These are phyloP conservation scores for Caenorhabditis sp. DNA, from an alignment of 2,888 invertebrate genomes.

Conservation along the genomic window DNA sequence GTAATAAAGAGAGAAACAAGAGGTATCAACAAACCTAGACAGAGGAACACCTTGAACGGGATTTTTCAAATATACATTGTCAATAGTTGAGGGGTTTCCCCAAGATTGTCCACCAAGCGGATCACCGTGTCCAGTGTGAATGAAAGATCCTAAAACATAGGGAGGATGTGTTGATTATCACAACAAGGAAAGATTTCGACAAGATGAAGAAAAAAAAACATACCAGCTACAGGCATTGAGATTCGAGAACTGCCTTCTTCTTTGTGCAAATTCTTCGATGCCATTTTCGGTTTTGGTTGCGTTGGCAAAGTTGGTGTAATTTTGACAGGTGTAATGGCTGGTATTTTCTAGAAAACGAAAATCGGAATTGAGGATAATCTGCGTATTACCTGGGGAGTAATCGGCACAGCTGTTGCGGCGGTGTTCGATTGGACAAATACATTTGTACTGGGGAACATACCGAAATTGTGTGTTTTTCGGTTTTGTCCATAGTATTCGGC, in stretches of 20 bases:
- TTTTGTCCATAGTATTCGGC: constrained; percentile 92
- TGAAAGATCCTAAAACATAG: constrained; percentile 76
- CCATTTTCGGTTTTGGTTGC: background rate
- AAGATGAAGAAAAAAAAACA: background rate
- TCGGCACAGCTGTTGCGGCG: constrained; percentile 19
- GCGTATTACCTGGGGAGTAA: constrained; percentile 28
- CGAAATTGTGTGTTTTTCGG: constrained; percentile 86
- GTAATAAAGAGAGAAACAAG: constrained; percentile 5
- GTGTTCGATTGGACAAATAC: constrained; percentile 44
- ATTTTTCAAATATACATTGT: constrained; percentile 72
- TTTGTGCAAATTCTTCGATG: background rate
- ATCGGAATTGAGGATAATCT: background rate
- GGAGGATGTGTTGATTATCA: background rate
- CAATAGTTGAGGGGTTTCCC: constrained; percentile 84
- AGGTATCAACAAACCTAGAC: constrained; percentile 28
- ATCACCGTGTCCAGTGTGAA: constrained; percentile 78
- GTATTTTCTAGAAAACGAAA: constrained; percentile 20
- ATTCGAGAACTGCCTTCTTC: constrained; percentile 7
- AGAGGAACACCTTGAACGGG: constrained; percentile 54
- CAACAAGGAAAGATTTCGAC: background rate
- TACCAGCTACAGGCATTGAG: constrained; percentile 28
- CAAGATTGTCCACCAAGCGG: constrained; percentile 76
- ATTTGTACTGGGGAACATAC: constrained; percentile 82
- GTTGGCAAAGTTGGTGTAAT: constrained; percentile 7
- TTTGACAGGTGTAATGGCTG: constrained; percentile 23